Base-by-base conservation (phyloP, 2,888 invertebrate genomes). In the Leucophenga montana region DNA sequence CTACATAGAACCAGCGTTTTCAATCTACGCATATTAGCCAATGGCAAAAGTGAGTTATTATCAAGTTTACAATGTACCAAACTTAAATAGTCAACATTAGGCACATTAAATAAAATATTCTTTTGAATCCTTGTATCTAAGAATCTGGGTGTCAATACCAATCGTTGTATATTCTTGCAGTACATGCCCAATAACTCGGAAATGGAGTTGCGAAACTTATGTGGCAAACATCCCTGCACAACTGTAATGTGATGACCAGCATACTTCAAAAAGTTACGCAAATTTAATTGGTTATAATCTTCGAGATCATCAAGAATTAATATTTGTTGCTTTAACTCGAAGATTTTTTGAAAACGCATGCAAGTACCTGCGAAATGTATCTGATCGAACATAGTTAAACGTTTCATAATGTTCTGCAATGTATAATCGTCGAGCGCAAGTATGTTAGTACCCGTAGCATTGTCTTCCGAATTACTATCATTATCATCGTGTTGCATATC, bases 361-460 rank as follows among this genome's bases (percentile, higher is more conserved):
- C 84, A 83, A 0, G 67, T 66, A 8, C 82, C 76, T 0, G 82
- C 77, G 48, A 82, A 83, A 20, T 69, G 75, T 1, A 85, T 57
- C 56, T 85, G 80, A 66, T 85, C 85, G 0, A 1, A 0, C 4
- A 74, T 1, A 0, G 44, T 0, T 5, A 84, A 64, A 13, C 54
- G 6, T 0, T 65, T 4, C 3, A 79, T 27, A 4, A 84, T 73
- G 1, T 70, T n/a, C 64, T 75, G 74, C 48, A 84, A 31, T 18
- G 82, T 83, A 67, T 80, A 66, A 66, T 85, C 85, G 27, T 78
- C 78, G 27, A 27, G 27, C 27, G 2, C 4, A 27, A 27, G 27
- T 27, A 27, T 27, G 27, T 27, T 2, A 2, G 27, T 4, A 4
- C 50, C n/a, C 6, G 50, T 18, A 50, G 18, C 16, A 50, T 2